Evolutionary conservation across 2,888 invertebrate species (phyloP).

Genomic region (Pristionchus maxplancki): DNA sequence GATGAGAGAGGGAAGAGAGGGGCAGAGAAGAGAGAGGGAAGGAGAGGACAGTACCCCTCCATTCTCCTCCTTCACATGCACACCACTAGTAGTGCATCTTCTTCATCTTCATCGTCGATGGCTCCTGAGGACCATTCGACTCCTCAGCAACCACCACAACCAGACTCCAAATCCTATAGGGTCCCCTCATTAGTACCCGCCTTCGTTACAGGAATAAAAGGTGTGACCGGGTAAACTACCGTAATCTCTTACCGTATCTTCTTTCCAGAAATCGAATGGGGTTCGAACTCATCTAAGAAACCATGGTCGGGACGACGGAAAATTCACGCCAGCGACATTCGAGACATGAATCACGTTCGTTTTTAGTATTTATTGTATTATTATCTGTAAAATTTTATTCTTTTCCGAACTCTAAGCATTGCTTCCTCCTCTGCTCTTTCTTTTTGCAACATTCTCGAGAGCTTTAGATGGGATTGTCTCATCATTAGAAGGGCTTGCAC

Average conservation of each 20-base stretch:
- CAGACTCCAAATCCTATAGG: not conserved
- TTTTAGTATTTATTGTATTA: not conserved
- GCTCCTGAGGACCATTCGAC: not conserved
- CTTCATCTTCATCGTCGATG: not conserved
- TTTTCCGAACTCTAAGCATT: not conserved
- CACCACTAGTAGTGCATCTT: constrained; percentile 6
- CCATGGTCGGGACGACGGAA: constrained; percentile 45
- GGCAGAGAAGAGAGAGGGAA: not conserved
- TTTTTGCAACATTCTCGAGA: not conserved
- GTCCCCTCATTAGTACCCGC: constrained; percentile 18
- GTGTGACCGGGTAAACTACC: not conserved
- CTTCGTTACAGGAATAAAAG: not conserved
- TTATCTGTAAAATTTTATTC: not conserved
- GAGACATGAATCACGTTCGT: constrained; percentile 46
- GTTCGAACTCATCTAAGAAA: not conserved
- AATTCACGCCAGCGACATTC: constrained; percentile 43
- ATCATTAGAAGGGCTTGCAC: constrained; percentile 24
- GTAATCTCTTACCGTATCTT: not conserved
- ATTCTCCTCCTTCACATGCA: not conserved
- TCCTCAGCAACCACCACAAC: not conserved
- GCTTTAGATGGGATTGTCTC: not conserved
- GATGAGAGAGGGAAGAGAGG: not conserved
- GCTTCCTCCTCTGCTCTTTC: constrained; percentile 1
- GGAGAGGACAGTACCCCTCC: not conserved
- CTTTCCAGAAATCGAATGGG: constrained; percentile 49